Evolutionary conservation across 2,888 invertebrate genomes (phyloP), one percentile per base, ranked within the genome.

Genomic region (Tetanocera ferruginea): DNA sequence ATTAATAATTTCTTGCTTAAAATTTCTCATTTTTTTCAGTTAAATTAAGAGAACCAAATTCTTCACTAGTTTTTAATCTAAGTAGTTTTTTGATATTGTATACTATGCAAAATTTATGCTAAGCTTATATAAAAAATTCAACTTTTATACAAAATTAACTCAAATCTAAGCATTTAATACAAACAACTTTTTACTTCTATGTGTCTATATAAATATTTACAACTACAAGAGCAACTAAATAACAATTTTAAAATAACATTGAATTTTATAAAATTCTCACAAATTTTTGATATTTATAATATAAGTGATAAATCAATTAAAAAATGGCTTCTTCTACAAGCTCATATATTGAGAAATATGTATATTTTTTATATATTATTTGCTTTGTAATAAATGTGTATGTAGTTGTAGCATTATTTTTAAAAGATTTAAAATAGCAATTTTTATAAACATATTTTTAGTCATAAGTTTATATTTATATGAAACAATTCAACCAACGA

Each of bases 361-460:
- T 76, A 60, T 76, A 31, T 76, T 70, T 76, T 76, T 31, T 67
- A 34, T 37, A 19, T 52, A 75, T 75, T 6, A 75, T 75, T 75
- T 75, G 67, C 67, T 55, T 28, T 57, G 62, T 49, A 49, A 62
- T 69, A 72, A 72, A 72, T 55, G 72, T 70, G n/a, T n/a, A n/a
- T n/a, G n/a, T n/a, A n/a, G n/a, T 55, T 28, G 70, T 74, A 64
- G 52, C 28, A 64, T 74, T 52, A 6, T 31, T 43, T 14, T 55
- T 72, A 11, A 57, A n/a, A 57, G 17, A 31, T 28, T 28, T 55
- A 49, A 69, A 8, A 9, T 19, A 49, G 28, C 25, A 34, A 57
- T 72, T 72, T 71, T 72, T 70, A 55, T 31, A 51, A 72, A 19
- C 37, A 25, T 67, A 23, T 67, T 57, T 64, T 55, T 60, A 72